Evolutionary conservation across 2,113 vertebrate species (phyloP).

Genomic region (Rhynchomys soricoides): DNA sequence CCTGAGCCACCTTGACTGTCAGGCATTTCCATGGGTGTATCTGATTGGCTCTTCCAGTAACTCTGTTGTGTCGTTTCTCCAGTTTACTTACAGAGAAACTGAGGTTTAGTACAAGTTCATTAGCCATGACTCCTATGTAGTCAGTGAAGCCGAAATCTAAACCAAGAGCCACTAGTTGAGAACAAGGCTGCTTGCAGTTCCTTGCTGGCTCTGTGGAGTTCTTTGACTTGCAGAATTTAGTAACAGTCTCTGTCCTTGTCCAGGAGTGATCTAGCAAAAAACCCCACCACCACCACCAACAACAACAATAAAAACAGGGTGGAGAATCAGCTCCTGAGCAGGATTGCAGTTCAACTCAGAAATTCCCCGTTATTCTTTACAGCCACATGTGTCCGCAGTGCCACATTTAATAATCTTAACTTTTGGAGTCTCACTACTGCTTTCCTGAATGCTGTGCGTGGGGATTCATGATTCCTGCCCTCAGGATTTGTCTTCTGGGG

Average conservation of each 20-base stretch:
- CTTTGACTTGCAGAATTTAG: constrained; percentile 21
- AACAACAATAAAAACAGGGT: not conserved
- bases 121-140: not conserved
- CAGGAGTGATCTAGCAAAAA: not conserved
- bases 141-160: not conserved
- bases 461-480: not conserved
- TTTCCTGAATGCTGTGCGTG: not conserved
- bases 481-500: not conserved
- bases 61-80: not conserved
- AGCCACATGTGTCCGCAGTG: not conserved
- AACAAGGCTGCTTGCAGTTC: not conserved
- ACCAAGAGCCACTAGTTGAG: not conserved
- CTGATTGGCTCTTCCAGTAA: not conserved
- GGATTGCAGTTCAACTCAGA: not conserved
- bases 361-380: not conserved
- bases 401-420: not conserved
- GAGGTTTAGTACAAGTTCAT: not conserved
- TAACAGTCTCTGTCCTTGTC: not conserved
- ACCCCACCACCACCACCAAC: no score
- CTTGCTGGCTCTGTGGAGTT: not conserved
- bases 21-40: not conserved
- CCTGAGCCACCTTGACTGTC: not conserved
- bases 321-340: not conserved
- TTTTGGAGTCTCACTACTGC: not conserved
- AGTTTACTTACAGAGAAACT: not conserved